Percentiles rank a stretch among this genome's conserved stretches.
Evolutionary conservation across 2,113 vertebrate genomes (phyloP).

Genomic region (Ramphastos sulfuratus): DNA sequence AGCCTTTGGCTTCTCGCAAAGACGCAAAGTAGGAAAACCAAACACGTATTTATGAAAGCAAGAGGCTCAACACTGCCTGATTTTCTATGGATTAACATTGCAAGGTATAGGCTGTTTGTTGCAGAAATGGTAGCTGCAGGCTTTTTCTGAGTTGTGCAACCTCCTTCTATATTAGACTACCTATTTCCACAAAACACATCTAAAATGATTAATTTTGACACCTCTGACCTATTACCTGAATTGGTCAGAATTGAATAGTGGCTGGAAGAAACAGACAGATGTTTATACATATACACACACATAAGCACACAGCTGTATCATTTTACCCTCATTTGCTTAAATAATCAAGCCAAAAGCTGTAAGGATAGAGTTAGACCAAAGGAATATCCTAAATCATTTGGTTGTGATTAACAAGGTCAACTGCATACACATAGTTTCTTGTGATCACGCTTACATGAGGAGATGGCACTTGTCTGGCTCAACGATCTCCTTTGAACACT

Average conservation of each 20-base stretch:
- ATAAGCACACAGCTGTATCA: neutral
- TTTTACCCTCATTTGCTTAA: neutral
- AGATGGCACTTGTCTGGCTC: neutral
- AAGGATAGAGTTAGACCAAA: neutral
- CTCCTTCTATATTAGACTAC: neutral
- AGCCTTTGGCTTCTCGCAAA: neutral
- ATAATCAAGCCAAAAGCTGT: neutral
- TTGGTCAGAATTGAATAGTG: neutral
- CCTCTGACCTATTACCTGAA: neutral
- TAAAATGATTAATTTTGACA: neutral
- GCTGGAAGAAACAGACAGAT: neutral
- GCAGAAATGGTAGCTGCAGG: neutral
- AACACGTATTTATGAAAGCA: neutral
- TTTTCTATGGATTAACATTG: neutral
- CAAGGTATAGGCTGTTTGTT: neutral
- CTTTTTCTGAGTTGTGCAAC: neutral
- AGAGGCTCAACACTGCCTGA: neutral
- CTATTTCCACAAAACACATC: neutral
- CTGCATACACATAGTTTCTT: neutral
- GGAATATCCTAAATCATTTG: neutral
- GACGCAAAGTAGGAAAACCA: neutral
- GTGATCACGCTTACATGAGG: neutral
- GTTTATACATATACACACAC: neutral
- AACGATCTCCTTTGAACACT: fast-evolving
- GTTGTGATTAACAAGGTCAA: neutral